A percentile compares a stretch with the other conserved stretches of the same genome.
Conservation (phyloP, 1,140 invertebrate species). For the Anastatus disparis region DNA sequence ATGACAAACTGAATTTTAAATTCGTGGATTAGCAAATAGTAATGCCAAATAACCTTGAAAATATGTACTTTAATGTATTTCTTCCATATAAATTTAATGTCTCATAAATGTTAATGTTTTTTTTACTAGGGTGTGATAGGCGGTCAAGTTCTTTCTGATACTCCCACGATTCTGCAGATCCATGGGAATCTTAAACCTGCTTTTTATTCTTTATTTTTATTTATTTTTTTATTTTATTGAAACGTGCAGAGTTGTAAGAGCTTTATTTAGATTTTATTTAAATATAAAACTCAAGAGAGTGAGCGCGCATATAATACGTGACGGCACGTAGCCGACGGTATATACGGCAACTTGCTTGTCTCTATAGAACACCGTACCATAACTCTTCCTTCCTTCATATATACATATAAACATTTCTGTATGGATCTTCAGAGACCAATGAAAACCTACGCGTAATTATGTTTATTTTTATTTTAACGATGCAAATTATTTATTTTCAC, state of each 20-base stretch:
- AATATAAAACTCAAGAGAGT: too few relatives aligned
- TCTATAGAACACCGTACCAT: constrained; percentile 15
- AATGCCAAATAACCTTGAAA: too few relatives aligned
- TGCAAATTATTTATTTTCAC: neutral
- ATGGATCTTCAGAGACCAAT: neutral
- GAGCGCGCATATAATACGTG: too few relatives aligned
- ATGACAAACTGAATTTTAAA: too few relatives aligned
- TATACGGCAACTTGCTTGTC: constrained; percentile 9
- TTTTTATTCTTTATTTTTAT: too few relatives aligned
- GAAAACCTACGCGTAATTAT: constrained; percentile 4
- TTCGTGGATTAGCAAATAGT: too few relatives aligned
- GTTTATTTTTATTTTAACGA: neutral
- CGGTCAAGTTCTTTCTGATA: too few relatives aligned
- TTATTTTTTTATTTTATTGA: too few relatives aligned
- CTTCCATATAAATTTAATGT: constrained; percentile 16
- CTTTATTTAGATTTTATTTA: constrained; percentile 60
- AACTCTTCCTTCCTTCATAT: constrained; percentile 28
- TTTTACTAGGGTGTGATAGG: too few relatives aligned
- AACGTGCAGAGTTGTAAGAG: constrained; percentile 42
- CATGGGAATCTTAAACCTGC: too few relatives aligned
- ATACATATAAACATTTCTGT: too few relatives aligned
- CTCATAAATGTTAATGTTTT: constrained; percentile 29
- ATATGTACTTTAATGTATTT: constrained; percentile 22
- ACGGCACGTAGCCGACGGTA: constrained; percentile 52
- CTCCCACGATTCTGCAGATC: constrained; percentile 32